Evolutionary conservation across 2,888 invertebrate genomes (phyloP), one percentile per base, ranked within the genome.

Genomic region (Schrankia costaestrigalis): DNA sequence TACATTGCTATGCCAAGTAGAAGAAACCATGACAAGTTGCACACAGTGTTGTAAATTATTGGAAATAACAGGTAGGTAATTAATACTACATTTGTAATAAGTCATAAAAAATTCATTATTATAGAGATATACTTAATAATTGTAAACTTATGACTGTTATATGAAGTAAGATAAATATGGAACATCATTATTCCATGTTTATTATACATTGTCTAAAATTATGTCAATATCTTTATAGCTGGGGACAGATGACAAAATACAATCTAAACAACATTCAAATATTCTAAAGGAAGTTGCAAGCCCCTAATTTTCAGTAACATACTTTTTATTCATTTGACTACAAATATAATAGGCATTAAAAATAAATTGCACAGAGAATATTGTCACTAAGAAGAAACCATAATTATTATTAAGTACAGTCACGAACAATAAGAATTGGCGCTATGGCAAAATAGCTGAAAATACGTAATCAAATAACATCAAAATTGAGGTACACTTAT

Each of bases 1-100:
- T 74, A 74, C 72, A 71, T 66, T 68, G 73, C 60, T 44, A 50
- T 46, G 52, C 48, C 58, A 55, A 53, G 46, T 33, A 40, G 30
- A 41, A 35, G 33, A 39, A 32, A 37, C 35, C 12, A 1, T 26
- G 40, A 50, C 31, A 41, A 30, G 46, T 39, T 35, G 32, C 44
- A 44, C 62, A 50, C 56, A 61, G 40, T 22, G 34, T 31, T 31
- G 26, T 37, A 18, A 31, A 32, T 31, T 26, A 27, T 24, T 39
- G 40, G 41, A 40, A 37, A 46, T 41, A 47, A 63, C 38, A 45
- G n/a, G n/a, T n/a, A n/a, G n/a, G n/a, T n/a, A n/a, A n/a, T n/a
- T 65, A 65, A 71, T 65, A 65, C 66, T 68, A 66, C 62, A 55
- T 68, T 71, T 71, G 64, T 66, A 66, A 47, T 48, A 37, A 29